Percentiles rank a stretch among this genome's conserved stretches.
These are phyloP conservation scores for Phodopus roborovskii DNA, from an alignment of 2,113 vertebrate species.

Conservation along the genomic window DNA sequence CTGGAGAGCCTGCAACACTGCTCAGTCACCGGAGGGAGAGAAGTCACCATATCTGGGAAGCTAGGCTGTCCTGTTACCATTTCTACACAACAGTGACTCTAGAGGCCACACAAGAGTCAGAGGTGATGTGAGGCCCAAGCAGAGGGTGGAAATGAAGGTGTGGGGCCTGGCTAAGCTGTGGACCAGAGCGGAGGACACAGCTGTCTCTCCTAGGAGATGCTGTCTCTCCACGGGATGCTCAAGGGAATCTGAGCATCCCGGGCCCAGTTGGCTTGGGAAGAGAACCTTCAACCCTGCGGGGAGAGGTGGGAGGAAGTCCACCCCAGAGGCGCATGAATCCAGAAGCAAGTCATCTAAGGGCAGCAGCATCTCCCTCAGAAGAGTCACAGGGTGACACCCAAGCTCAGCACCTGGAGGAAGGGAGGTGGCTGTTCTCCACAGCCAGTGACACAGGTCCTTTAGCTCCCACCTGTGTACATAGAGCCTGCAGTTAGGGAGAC, in stretches of 20 bases:
- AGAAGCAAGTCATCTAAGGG: neutral
- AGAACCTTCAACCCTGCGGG: neutral
- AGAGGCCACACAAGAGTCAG: neutral
- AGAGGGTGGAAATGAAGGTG: neutral
- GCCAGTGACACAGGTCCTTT: neutral
- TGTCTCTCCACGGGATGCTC: neutral
- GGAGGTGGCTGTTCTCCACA: neutral
- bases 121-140: neutral
- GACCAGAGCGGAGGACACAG: neutral
- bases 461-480: too few species aligned
- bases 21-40: neutral
- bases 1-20: rapidly evolving
- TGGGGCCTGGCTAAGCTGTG: neutral
- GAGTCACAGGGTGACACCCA: neutral
- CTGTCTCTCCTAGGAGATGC: neutral
- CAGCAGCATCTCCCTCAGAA: neutral
- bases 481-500: neutral
- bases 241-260: neutral
- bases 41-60: neutral
- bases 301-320: too few species aligned
- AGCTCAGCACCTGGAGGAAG: neutral
- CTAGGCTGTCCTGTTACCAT: conserved; percentile 10
- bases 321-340: neutral
- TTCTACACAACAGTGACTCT: neutral
- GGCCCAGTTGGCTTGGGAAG: neutral